phyloP scores from a whole-genome alignment of 2,888 invertebrate genomes.

The Thymelicus acteon region DNA sequence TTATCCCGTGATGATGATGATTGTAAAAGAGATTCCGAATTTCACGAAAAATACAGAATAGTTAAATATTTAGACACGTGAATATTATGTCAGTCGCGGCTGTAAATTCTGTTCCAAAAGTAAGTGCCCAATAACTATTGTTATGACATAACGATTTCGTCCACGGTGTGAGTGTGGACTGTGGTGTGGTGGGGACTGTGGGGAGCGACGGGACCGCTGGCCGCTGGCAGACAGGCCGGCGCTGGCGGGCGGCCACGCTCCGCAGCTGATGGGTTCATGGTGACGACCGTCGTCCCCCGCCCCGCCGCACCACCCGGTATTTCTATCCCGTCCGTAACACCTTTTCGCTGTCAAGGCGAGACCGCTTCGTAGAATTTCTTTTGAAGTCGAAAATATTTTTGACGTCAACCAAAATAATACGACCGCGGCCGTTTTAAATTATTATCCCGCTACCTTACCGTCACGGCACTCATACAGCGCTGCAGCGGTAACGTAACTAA shows the following conservation, averaged over 20 bases:
- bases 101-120: no score
- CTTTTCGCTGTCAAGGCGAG: constrained; percentile 47
- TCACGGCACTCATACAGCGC: constrained; percentile 24
- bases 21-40: no score
- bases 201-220: background rate
- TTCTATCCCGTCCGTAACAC: constrained; percentile 40
- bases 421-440: constrained; percentile 32
- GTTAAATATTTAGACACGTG: no score
- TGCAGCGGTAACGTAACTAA: background rate
- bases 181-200: no score
- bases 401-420: constrained; percentile 40
- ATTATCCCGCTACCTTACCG: constrained; percentile 34
- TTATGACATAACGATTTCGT: no score
- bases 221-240: constrained; percentile 46
- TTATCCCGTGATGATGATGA: no score
- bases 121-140: no score
- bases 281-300: constrained; percentile 22
- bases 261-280: constrained; percentile 40
- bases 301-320: constrained; percentile 38
- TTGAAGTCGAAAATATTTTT: constrained; percentile 48
- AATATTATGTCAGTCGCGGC: no score
- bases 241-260: constrained; percentile 46
- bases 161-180: no score
- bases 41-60: no score
- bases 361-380: constrained; percentile 49